Percentiles rank a stretch among this genome's conserved stretches.
These are phyloP conservation scores for Hippopotamus amphibius DNA, from an alignment of 2,113 vertebrate species.

Conservation along the genomic window DNA sequence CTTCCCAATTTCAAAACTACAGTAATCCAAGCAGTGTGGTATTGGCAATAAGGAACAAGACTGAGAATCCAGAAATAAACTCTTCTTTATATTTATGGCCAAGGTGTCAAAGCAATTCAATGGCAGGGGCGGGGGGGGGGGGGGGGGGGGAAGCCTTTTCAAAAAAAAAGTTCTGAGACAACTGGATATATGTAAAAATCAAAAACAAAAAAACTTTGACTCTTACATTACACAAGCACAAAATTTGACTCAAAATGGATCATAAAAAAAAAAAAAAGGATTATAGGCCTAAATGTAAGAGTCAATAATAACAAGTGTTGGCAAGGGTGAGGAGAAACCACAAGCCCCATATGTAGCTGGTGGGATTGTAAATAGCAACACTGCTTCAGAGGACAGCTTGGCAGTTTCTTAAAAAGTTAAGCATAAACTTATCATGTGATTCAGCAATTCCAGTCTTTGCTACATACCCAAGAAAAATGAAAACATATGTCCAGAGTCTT, in stretches of 20 bases:
- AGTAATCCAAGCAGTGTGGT: neutral
- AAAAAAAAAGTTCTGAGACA: neutral
- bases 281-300: neutral
- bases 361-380: neutral
- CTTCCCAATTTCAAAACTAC: slow-evolving; percentile 14
- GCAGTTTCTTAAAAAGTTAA: slow-evolving; percentile 28
- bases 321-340: neutral
- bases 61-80: neutral
- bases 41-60: neutral
- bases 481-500: neutral
- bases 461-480: neutral
- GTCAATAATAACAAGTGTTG: neutral
- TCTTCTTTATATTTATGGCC: neutral
- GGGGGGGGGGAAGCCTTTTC: neutral
- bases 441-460: neutral
- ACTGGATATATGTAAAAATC: neutral
- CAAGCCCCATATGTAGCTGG: neutral
- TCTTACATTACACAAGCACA: neutral
- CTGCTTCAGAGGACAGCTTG: neutral
- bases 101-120: neutral
- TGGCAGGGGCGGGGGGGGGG: no score
- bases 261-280: neutral
- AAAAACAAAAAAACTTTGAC: neutral
- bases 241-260: slow-evolving; percentile 11
- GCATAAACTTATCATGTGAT: neutral